Evolutionary conservation across 2,797 vertebrate genomes (phyloP), one percentile per base, ranked within the genome.

Genomic region (Pitangus sulphuratus): DNA sequence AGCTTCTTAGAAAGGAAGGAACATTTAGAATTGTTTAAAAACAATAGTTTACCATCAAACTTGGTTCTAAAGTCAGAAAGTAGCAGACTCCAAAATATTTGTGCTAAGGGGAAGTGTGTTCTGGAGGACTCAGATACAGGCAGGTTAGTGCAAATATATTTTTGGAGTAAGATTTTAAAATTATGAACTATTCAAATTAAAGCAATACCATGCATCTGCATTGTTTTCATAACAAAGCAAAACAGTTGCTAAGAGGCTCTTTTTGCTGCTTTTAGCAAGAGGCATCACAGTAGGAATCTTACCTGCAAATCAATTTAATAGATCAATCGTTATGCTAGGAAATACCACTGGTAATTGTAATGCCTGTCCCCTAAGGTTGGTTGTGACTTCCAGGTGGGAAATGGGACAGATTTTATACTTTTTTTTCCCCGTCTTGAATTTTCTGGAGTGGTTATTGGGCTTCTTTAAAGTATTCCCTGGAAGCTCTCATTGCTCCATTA

Each of bases 1-100:
- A 95, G 94, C 93, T 96, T 97, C 94, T 95, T 95, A 93, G 95
- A 94, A 97, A 97, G 92, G 96, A 96, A 95, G 77, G 87, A 91
- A 95, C 93, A 66, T 93, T 90, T 90, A 87, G 93, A 94, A 93
- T 65, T 96, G 91, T 92, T 93, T 93, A 92, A 94, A 96, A 97
- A 93, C 95, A 95, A 94, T 79, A 92, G 87, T 93, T 84, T 76
- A 56, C 57, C 77, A 66, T 62, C 84, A 61, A 48, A 60, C 70
- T 93, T 65, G 45, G 53, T 93, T 90, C 90, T 8, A 6, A 90
- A 94, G 74, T 96, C 86, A 89, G 65, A 86, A 83, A 94, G 77
- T 37, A 30, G 24, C 70, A 61, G 79, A 94, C 26, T 42, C 64
- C 33, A 74, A 50, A 61, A 47, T 53, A 16, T 7, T 19, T 48